phyloP scores from a whole-genome alignment of 2,888 invertebrate species.

The Synanthedon vespiformis region DNA sequence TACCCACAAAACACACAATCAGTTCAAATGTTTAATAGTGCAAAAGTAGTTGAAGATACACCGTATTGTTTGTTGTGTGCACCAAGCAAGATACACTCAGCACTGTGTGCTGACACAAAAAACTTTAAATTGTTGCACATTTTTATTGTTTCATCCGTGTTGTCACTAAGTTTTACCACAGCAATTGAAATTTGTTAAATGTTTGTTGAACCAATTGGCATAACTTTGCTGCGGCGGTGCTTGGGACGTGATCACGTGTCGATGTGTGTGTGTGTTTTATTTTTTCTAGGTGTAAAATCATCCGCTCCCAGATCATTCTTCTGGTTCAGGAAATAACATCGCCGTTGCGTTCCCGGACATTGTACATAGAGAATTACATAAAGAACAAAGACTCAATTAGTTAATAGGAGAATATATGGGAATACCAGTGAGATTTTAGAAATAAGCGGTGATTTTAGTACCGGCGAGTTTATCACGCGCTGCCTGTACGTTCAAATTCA shows the following conservation, averaged over 20 bases:
- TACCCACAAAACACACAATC: no score
- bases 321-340: slow-evolving; percentile 69
- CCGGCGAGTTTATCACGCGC: slow-evolving; percentile 57
- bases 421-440: slow-evolving; percentile 69
- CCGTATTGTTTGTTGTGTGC: slow-evolving; percentile 3
- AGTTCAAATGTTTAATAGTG: no score
- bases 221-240: slow-evolving; percentile 20
- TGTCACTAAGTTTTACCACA: slow-evolving; percentile 3
- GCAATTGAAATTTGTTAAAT: slow-evolving; percentile 10
- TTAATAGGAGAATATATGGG: slow-evolving; percentile 56
- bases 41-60: background rate
- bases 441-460: slow-evolving; percentile 66
- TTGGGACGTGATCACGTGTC: slow-evolving; percentile 42
- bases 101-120: slow-evolving; percentile 1
- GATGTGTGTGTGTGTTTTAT: slow-evolving; percentile 57
- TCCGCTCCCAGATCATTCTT: slow-evolving; percentile 69
- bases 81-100: slow-evolving; percentile 3
- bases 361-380: slow-evolving; percentile 60
- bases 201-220: slow-evolving; percentile 11
- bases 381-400: slow-evolving; percentile 69
- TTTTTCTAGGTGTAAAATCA: slow-evolving; percentile 69
- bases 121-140: slow-evolving; percentile 1
- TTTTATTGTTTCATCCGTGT: slow-evolving; percentile 4
- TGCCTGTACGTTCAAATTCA: slow-evolving; percentile 57
- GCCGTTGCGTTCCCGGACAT: slow-evolving; percentile 57